phyloP scores from a whole-genome alignment of 1,140 invertebrate species.

The Melitaea cinxia region DNA sequence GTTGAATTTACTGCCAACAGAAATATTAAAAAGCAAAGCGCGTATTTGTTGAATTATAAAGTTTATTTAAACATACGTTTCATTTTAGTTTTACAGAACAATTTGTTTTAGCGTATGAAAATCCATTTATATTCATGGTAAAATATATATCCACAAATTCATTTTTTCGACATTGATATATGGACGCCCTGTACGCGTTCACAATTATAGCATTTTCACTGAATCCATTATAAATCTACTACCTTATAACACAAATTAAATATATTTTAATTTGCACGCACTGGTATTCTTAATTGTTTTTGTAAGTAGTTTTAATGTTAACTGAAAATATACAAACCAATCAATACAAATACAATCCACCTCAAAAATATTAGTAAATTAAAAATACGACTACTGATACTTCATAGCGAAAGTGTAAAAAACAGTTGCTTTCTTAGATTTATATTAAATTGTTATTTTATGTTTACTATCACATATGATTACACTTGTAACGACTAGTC shows the following conservation, averaged over 20 bases:
- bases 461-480: too few species aligned
- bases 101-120: constrained; percentile 27
- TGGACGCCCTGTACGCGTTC: constrained; percentile 17
- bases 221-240: constrained; percentile 23
- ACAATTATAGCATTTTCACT: constrained; percentile 26
- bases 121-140: constrained; percentile 35
- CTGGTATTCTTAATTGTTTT: not conserved
- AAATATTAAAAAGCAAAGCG: not conserved
- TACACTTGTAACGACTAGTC: too few species aligned
- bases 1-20: not conserved
- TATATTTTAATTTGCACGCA: not conserved
- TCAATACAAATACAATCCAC: too few species aligned
- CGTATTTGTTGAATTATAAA: not conserved
- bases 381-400: too few species aligned
- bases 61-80: constrained; percentile 8
- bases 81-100: constrained; percentile 18
- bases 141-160: constrained; percentile 33
- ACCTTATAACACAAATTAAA: constrained; percentile 1
- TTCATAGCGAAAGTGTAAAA: too few species aligned
- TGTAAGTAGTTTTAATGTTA: too few species aligned
- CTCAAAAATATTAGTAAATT: too few species aligned
- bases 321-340: too few species aligned
- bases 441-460: too few species aligned
- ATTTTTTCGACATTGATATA: constrained; percentile 37
- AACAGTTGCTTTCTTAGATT: too few species aligned